Percentiles rank a stretch among this genome's conserved stretches.
Conservation (phyloP, 1,140 invertebrate species). For the Zophobas atratus region DNA sequence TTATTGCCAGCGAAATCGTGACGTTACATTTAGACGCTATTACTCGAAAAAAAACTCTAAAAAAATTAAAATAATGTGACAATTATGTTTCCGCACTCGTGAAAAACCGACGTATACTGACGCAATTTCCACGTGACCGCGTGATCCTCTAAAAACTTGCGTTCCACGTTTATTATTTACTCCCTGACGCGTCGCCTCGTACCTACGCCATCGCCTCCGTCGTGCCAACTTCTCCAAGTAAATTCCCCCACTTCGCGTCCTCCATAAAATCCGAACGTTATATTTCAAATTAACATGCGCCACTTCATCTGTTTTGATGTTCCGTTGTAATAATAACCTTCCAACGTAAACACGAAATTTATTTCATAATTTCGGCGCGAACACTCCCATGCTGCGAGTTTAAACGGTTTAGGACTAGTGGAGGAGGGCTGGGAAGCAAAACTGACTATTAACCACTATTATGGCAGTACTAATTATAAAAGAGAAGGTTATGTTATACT, state of each 20-base stretch:
- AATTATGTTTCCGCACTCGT: background rate
- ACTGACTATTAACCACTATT: too few relatives aligned
- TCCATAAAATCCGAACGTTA: constrained; percentile 30
- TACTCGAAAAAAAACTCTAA: background rate
- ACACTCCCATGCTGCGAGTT: constrained; percentile 5
- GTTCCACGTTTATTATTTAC: constrained; percentile 37
- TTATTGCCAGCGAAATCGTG: background rate
- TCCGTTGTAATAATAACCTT: constrained; percentile 33
- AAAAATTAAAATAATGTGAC: background rate
- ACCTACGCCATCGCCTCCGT: constrained; percentile 23
- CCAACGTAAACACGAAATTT: constrained; percentile 31
- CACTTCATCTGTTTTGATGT: constrained; percentile 43
- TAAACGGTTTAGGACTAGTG: background rate
- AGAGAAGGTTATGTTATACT: too few relatives aligned
- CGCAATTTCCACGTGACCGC: constrained; percentile 24
- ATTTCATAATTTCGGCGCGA: constrained; percentile 27
- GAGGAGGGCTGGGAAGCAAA: background rate
- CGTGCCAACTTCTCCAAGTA: constrained; percentile 26
- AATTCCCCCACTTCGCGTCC: constrained; percentile 22
- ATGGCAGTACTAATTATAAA: too few relatives aligned
- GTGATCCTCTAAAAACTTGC: constrained; percentile 21
- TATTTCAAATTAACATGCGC: constrained; percentile 39
- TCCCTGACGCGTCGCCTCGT: constrained; percentile 13
- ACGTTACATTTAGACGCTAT: background rate
- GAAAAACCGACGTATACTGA: constrained; percentile 6